Conservation (phyloP, 2,888 invertebrate genomes). For the Xanthorhoe spadicearia region DNA sequence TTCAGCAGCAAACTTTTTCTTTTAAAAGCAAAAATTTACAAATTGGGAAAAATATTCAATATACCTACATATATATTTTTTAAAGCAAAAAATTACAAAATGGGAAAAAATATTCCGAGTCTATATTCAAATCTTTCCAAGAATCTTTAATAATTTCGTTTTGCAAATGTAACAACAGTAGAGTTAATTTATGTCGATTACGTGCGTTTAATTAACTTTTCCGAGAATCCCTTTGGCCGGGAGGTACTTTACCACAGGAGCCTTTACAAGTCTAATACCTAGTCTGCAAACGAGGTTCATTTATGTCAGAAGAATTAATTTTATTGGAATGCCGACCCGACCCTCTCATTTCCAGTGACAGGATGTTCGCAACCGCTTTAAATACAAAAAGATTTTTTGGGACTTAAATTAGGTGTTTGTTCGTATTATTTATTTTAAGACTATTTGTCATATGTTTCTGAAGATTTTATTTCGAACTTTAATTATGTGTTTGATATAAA, state of each 20-base stretch:
- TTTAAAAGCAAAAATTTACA: too few relatives aligned
- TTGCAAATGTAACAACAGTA: neutral
- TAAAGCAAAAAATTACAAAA: too few relatives aligned
- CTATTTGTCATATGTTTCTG: too few relatives aligned
- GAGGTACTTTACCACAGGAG: neutral
- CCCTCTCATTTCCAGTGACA: constrained; percentile 20
- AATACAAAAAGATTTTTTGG: constrained; percentile 26
- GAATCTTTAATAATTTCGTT: neutral
- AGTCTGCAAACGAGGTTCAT: constrained; percentile 10
- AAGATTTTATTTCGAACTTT: too few relatives aligned
- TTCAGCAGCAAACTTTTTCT: too few relatives aligned
- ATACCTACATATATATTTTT: too few relatives aligned
- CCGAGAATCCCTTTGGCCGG: constrained; percentile 5
- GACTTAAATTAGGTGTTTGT: constrained; percentile 37
- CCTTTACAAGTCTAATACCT: constrained; percentile 2
- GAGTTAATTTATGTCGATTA: constrained; percentile 1
- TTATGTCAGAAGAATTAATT: constrained; percentile 32
- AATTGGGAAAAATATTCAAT: too few relatives aligned
- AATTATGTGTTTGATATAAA: too few relatives aligned
- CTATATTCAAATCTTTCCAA: neutral
- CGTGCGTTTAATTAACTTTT: constrained; percentile 1
- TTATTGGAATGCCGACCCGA: constrained; percentile 30
- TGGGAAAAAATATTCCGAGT: neutral
- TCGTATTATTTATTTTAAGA: constrained; percentile 33
- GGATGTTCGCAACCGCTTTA: constrained; percentile 32